A percentile compares a stretch with the other conserved stretches of the same genome.
These are phyloP conservation scores for Drosophila pseudoobscura DNA, from an alignment of 1,140 invertebrate genomes.

Conservation along the genomic window DNA sequence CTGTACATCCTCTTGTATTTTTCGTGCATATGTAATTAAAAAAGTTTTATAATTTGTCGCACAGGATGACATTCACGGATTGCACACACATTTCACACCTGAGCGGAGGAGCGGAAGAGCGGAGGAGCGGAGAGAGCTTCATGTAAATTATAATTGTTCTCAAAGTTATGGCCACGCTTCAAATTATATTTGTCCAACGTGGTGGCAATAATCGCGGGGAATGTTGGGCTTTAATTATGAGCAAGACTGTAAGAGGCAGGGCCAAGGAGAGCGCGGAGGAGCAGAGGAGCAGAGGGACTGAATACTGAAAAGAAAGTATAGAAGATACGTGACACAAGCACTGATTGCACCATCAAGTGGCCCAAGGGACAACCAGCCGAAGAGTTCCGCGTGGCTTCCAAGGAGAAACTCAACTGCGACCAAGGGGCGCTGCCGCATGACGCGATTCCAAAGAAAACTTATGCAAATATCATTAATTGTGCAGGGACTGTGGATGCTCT, in stretches of 20 bases:
- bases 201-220: slow-evolving; percentile 39
- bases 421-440: neutral
- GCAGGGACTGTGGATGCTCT: too few species aligned
- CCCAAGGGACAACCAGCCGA: too few species aligned
- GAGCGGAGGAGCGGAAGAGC: slow-evolving; percentile 8
- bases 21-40: slow-evolving; percentile 48
- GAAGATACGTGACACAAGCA: too few species aligned
- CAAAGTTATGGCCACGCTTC: slow-evolving; percentile 43
- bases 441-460: too few species aligned
- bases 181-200: slow-evolving; percentile 52
- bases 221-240: slow-evolving; percentile 20
- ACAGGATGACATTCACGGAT: slow-evolving; percentile 17
- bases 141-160: slow-evolving; percentile 54
- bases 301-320: too few species aligned
- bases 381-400: too few species aligned
- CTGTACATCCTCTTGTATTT: neutral
- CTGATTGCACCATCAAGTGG: too few species aligned
- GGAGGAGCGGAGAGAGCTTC: slow-evolving; percentile 1
- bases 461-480: too few species aligned
- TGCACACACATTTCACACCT: slow-evolving; percentile 32
- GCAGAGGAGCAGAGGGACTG: too few species aligned
- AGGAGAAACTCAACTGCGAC: too few species aligned
- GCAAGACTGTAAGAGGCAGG: neutral
- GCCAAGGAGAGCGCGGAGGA: too few species aligned
- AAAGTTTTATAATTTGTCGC: slow-evolving; percentile 48